Evolutionary conservation across 2,797 vertebrate genomes (phyloP).

Genomic region (Sebastes paucispinis): DNA sequence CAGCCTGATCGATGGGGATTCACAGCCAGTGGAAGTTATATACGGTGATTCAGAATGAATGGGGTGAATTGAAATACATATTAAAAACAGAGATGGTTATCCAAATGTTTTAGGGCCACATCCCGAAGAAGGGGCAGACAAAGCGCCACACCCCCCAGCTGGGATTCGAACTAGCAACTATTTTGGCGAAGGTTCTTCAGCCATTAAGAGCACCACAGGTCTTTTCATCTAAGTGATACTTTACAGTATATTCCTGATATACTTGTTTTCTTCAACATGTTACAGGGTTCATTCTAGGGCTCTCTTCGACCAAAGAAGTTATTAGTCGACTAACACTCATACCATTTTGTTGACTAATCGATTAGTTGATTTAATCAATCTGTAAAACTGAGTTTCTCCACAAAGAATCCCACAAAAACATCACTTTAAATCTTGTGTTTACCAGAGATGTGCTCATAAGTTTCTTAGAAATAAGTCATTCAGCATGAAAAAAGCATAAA

Average conservation of each 20-base stretch:
- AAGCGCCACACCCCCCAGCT: not conserved
- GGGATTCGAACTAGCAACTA: not conserved
- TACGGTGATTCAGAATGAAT: not conserved
- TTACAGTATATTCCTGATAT: not conserved
- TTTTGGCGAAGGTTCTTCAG: not conserved
- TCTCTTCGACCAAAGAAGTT: no score
- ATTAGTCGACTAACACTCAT: no score
- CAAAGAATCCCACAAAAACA: no score
- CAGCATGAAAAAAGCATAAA: no score
- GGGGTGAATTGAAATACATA: not conserved
- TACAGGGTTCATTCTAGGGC: not conserved
- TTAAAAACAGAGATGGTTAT: not conserved
- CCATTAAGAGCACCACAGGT: not conserved
- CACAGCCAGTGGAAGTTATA: slow-evolving; percentile 13
- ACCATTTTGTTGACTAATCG: no score
- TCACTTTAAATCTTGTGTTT: no score
- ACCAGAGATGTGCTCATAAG: no score
- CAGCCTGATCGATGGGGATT: slow-evolving; percentile 86
- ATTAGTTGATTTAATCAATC: no score
- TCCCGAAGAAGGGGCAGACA: not conserved
- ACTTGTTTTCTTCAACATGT: not conserved
- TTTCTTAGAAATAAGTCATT: no score
- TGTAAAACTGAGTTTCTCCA: no score
- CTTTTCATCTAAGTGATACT: not conserved
- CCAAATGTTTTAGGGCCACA: slow-evolving; percentile 4